phyloP scores from a whole-genome alignment of 2,888 invertebrate genomes.

The Lasioglossum oenotherae region DNA sequence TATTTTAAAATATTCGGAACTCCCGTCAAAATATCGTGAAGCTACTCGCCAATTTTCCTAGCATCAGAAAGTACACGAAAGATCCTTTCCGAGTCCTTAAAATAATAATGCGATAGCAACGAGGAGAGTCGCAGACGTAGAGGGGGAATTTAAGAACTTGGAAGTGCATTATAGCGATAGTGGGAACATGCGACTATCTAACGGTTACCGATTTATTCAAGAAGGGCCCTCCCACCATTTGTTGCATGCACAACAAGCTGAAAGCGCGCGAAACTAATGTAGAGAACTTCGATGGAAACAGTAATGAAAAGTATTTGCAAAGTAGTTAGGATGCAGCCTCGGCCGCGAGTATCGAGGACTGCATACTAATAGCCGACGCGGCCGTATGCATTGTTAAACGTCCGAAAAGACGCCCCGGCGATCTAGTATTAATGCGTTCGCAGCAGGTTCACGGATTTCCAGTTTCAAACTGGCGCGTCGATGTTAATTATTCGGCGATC shows the following conservation, averaged over 20 bases:
- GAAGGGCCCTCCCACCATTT: background rate
- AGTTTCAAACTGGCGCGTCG: slow-evolving; percentile 7
- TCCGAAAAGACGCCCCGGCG: slow-evolving; percentile 12
- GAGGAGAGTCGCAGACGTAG: background rate
- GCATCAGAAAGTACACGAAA: background rate
- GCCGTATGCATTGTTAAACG: slow-evolving; percentile 29
- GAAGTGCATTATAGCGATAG: background rate
- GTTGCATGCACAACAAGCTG: background rate
- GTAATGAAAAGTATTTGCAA: slow-evolving; percentile 40
- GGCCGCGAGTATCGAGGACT: background rate
- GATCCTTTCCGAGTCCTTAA: background rate
- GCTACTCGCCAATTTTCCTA: background rate
- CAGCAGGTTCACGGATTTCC: slow-evolving; percentile 1
- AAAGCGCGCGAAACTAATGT: background rate
- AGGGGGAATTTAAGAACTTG: background rate
- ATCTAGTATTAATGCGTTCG: slow-evolving; percentile 44
- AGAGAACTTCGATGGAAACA: slow-evolving; percentile 4
- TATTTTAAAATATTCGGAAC: background rate
- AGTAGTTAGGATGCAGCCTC: slow-evolving; percentile 15
- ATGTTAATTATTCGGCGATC: slow-evolving; percentile 54
- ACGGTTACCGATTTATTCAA: slow-evolving; percentile 1
- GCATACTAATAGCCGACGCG: slow-evolving; percentile 32
- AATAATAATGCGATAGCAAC: background rate
- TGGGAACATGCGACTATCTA: background rate
- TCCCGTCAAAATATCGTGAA: background rate